These are phyloP conservation scores for Lasioglossum pauxillum DNA, from an alignment of 2,888 invertebrate species.

Conservation along the genomic window DNA sequence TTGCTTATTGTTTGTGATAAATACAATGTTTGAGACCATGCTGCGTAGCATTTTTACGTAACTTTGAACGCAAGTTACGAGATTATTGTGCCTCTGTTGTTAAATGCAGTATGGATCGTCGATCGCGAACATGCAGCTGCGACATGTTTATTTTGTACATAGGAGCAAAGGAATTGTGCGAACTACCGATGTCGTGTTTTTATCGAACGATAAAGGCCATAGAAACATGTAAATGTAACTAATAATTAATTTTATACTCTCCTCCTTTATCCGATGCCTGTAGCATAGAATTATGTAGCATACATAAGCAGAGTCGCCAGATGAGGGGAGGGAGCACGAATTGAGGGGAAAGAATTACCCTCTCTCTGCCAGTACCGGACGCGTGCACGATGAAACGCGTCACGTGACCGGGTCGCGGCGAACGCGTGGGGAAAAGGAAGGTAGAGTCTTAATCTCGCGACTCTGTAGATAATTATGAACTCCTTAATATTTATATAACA, in stretches of 20 bases:
- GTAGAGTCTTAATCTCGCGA: no score
- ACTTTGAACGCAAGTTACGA: background rate
- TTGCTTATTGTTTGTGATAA: slow-evolving; percentile 38
- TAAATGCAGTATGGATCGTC: background rate
- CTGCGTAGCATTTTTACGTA: background rate
- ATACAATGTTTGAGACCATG: background rate
- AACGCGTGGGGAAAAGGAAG: no score
- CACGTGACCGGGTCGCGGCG: no score
- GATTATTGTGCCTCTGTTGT: background rate
- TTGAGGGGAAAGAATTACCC: no score
- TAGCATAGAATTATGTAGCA: background rate
- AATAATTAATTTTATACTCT: background rate
- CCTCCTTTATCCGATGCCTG: background rate
- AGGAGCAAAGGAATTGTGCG: slow-evolving; percentile 11
- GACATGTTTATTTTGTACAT: slow-evolving; percentile 19
- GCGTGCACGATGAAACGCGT: no score
- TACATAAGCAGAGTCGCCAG: background rate
- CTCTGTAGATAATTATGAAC: background rate
- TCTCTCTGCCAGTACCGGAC: no score
- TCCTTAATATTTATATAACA: background rate
- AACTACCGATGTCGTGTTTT: slow-evolving; percentile 16
- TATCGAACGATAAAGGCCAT: slow-evolving; percentile 39
- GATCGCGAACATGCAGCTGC: background rate
- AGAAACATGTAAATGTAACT: slow-evolving; percentile 21
- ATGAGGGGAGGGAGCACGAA: no score